Base-by-base conservation (phyloP, 2,113 vertebrate genomes). In the Esox niger region DNA sequence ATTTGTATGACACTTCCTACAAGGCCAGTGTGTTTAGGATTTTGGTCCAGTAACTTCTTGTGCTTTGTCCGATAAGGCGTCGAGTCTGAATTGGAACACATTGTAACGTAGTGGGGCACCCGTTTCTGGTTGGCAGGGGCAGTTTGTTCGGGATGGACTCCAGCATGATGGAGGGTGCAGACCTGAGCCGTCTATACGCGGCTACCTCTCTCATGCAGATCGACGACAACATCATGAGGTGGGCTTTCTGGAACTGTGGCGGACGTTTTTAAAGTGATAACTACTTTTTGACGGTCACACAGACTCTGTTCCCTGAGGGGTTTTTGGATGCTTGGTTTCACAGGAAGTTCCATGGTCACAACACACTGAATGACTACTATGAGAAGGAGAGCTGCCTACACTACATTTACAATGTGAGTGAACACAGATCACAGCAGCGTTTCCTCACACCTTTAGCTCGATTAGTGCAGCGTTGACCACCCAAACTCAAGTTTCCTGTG, bases 181-280 rank as follows among this genome's bases (percentile, higher is more conserved):
- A 96, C 76, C 64, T 97, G 71, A 90, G 89, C 81, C 87, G 79
- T 58, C 91, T 98, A 30, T 92, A 87, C 27, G 91, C 93, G 15
- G 95, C 96, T 65, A 98, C 96, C 0, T 98, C 96, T 30, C 90
- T 98, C 59, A 95, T 91, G 92, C 96, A 98, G 87, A 93, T 98
- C 0, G 96, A 97, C 13, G 96, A 98, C 82, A 93, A 87, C 0
- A 85, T 98, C 61, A 97, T 96, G 95, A 95, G 96, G 96, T 97
- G 77, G 6, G 47, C 20, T 21, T n/a, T 10, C n/a, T 8, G 27
- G 7, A 2, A 26, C 26, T 27, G 27, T 58, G 27, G 13, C 25
- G 29, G 56, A 15, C 27, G 30, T 58, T 30, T n/a, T 58, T 58
- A 17, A 58, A 30, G 27, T 49, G 17, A 38, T 38, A 9, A 11